These are phyloP conservation scores for Leucopsar rothschildi DNA, from an alignment of 2,113 vertebrate species.

Conservation along the genomic window DNA sequence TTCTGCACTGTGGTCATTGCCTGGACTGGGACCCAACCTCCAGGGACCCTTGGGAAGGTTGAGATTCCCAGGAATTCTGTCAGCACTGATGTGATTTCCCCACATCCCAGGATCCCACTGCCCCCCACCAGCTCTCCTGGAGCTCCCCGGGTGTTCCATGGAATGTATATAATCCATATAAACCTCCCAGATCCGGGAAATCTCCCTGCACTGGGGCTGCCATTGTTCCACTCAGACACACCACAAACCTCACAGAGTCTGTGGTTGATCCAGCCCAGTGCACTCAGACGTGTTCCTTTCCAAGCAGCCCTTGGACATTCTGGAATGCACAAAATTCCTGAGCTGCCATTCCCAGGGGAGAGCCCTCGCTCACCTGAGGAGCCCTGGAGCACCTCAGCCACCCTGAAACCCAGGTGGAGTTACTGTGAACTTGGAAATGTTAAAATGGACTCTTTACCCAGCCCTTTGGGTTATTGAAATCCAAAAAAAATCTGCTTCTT, in stretches of 20 bases:
- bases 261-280: slow-evolving; percentile 43
- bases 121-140: neutral
- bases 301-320: neutral
- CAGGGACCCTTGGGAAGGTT: rapidly evolving
- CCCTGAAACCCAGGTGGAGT: neutral
- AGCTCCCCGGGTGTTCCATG: neutral
- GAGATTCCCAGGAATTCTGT: neutral
- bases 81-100: neutral
- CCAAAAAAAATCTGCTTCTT: neutral
- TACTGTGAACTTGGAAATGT: neutral
- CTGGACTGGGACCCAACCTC: neutral
- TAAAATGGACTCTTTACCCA: neutral
- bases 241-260: slow-evolving; percentile 54
- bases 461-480: neutral
- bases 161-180: neutral
- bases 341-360: neutral
- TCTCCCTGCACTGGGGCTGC: neutral
- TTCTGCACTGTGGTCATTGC: neutral
- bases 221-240: slow-evolving; percentile 50
- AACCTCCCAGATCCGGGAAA: slow-evolving; percentile 7
- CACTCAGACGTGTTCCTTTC: slow-evolving; percentile 1
- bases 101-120: neutral
- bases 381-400: neutral
- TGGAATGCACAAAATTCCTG: neutral
- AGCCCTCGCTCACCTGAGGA: neutral